Evolutionary conservation across 2,797 vertebrate species (phyloP), one percentile per base, ranked within the genome.

Genomic region (Dallia pectoralis): DNA sequence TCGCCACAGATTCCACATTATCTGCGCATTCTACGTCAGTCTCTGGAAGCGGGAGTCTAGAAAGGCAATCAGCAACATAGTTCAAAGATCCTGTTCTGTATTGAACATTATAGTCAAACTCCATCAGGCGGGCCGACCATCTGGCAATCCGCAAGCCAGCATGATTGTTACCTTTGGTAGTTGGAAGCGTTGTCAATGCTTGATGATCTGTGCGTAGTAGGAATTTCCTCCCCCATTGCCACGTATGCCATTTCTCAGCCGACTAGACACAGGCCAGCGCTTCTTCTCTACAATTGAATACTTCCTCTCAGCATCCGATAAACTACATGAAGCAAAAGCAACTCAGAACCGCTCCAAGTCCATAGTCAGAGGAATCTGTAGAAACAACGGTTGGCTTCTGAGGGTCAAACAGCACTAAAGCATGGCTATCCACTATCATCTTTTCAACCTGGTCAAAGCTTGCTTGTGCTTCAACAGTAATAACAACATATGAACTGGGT

Each of bases 121-220:
- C 66, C 71, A 80, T 56, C 22, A 76, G 64, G 18, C 27, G 16
- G 18, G 64, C 44, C 71, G 68, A 81, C 74, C 77, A 81, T 7
- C 71, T 74, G 32, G 76, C 51, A 9, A 72, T 56, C 19, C n/a
- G 51, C 7, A 78, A 14, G 3, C 73, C 73, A 66, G 72, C 69
- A 8, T 22, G 36, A 9, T 44, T 71, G 22, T 72, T 63, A 1
- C 79, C 75, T 65, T 80, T 80, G 11, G 70, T 73, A 4, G 67
- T 76, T 19, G 73, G 67, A 4, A 79, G 36, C 4, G 74, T 76
- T 2, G 75, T 74, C 22, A 80, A 33, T 0, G 69, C 69, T 53
- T 69, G 69, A 67, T 72, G 70, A 36, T 72, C 70, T 9, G 30
- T 62, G 30, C 33, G 32, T 61, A 72, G 16, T 15, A 44, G 18